phyloP scores from a whole-genome alignment of 2,113 vertebrate genomes.

The Neogale vison region DNA sequence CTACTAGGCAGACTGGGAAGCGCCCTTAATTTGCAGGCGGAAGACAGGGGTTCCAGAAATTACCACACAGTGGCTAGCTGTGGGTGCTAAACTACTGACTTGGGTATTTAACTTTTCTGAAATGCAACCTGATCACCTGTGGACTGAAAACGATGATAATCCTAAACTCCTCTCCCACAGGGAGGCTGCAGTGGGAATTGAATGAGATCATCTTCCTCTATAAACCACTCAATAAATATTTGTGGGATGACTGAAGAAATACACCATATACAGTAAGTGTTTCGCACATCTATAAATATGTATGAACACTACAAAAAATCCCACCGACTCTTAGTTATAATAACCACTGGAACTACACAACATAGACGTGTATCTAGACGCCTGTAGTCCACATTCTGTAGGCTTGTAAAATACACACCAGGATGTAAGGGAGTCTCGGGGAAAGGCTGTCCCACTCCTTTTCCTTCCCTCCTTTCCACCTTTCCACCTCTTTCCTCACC shows the following conservation, averaged over 20 bases:
- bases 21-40: neutral
- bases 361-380: neutral
- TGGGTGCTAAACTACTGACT: neutral
- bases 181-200: neutral
- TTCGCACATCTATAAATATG: neutral
- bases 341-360: neutral
- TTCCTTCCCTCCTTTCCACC: neutral
- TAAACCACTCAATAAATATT: neutral
- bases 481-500: neutral
- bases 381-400: neutral
- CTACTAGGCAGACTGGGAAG: neutral
- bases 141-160: neutral
- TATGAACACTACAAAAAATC: neutral
- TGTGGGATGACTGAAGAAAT: neutral
- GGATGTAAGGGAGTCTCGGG: neutral
- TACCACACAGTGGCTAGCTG: neutral
- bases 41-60: neutral
- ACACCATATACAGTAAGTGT: neutral
- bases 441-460: neutral
- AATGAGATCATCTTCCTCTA: constrained; percentile 1
- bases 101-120: neutral
- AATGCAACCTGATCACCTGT: neutral
- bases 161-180: neutral
- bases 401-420: neutral
- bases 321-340: neutral